Percentiles rank a stretch among this genome's conserved stretches.
Evolutionary conservation across 2,888 invertebrate species (phyloP).

Genomic region (Synanthedon myopaeformis): DNA sequence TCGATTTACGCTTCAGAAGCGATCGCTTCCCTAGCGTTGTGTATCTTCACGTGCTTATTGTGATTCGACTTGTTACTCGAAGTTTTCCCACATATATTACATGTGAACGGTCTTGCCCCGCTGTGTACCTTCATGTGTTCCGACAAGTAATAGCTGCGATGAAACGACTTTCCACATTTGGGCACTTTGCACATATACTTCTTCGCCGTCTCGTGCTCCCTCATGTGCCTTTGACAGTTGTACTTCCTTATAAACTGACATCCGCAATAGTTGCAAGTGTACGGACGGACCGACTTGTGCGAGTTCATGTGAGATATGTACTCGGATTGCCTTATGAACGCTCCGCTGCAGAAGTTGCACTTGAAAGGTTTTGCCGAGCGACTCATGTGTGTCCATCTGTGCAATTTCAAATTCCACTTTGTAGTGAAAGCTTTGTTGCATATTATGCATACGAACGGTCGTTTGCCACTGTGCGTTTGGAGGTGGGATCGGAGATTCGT

Average conservation of each 20-base stretch:
- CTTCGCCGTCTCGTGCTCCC: conserved; percentile 85
- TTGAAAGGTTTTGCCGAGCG: conserved; percentile 87
- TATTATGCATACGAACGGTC: conserved; percentile 83
- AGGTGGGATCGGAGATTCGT: conserved; percentile 85
- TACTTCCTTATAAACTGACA: conserved; percentile 90
- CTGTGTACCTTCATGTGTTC: conserved; percentile 90
- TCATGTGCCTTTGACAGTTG: conserved; percentile 86
- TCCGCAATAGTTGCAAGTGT: conserved; percentile 91
- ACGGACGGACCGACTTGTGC: conserved; percentile 85
- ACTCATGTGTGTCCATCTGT: conserved; percentile 89
- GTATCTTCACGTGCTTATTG: conserved; percentile 90
- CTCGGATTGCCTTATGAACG: conserved; percentile 85
- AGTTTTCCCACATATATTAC: conserved; percentile 90
- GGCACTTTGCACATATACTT: conserved; percentile 79
- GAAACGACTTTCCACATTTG: conserved; percentile 86
- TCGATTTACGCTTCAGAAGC: conserved; percentile 79
- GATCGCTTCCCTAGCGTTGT: conserved; percentile 88
- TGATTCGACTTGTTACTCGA: conserved; percentile 92
- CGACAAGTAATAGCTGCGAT: conserved; percentile 87
- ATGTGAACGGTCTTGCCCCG: conserved; percentile 83
- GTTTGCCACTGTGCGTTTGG: conserved; percentile 80
- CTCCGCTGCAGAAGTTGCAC: conserved; percentile 85
- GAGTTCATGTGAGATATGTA: conserved; percentile 88
- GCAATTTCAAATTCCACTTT: conserved; percentile 90
- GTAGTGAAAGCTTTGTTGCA: conserved; percentile 90